Evolutionary conservation across 2,113 vertebrate genomes (phyloP), one percentile per base, ranked within the genome.

Genomic region (Miniopterus natalensis): DNA sequence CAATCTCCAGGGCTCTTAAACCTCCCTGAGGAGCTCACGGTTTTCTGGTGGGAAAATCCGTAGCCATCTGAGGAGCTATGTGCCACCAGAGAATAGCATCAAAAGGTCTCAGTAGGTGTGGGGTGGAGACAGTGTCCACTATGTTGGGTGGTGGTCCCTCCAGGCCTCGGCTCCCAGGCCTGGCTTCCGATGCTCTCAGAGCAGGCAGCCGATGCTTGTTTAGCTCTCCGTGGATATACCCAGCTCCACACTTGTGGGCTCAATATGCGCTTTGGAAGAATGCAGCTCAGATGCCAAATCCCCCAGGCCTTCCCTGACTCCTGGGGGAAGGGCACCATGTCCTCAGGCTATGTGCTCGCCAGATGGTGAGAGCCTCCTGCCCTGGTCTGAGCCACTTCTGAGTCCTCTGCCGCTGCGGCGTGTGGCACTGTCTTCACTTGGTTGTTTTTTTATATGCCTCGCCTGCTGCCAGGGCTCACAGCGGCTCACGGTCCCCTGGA

Each of bases 181-280:
- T 49, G 55, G 73, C 81, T 88, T 53, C 88, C 6, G 0, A 20
- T 2, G 1, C 45, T 23, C 61, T 29, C 73, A n/a, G 21, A n/a
- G n/a, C 66, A 49, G 74, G 40, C 68, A 40, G 2, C 25, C 42
- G 14, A 2, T 55, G 20, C 11, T 1, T 0, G 0, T 14, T 29
- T 63, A 47, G 18, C 36, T 18, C 45, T 40, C 23, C 20, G 25
- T 11, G 45, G 74, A 18, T 31, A 61, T 4, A 18, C 3, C 51
- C 63, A 73, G 55, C 66, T 17, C 20, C 12, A 14, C 3, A 29
- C 12, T n/a, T 45, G n/a, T 9, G 59, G 51, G 42, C 31, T 40
- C n/a, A 5, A 12, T 79, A 57, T 74, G 57, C 25, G 36, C 65
- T 40, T 27, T 66, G 23, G 73, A 68, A 74, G 40, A 83, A 68